Percentiles rank a stretch among this genome's conserved stretches.
Evolutionary conservation across 2,797 vertebrate species (phyloP).

Genomic region (Gorsachius magnificus): DNA sequence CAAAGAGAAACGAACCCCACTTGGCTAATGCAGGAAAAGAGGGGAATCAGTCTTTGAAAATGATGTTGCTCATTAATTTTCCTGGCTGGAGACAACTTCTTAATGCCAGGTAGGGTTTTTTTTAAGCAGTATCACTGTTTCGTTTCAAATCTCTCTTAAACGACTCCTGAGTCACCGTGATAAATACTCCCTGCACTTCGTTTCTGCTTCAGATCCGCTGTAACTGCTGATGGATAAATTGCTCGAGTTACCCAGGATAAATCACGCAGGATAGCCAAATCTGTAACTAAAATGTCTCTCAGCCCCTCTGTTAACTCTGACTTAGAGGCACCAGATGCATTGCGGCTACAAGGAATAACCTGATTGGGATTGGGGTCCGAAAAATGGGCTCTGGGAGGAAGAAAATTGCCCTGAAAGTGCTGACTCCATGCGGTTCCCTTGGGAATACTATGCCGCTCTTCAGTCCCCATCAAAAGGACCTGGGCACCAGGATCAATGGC

Average conservation of each 20-base stretch:
- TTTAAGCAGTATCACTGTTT: background rate
- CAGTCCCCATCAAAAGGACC: background rate
- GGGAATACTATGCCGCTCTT: background rate
- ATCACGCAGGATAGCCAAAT: background rate
- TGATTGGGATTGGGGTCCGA: rapidly evolving
- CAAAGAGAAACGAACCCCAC: rapidly evolving
- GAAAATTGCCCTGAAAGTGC: background rate
- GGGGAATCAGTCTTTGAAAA: background rate
- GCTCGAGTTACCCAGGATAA: background rate
- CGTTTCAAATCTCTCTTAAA: background rate
- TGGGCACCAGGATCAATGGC: background rate
- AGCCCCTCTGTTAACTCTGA: background rate
- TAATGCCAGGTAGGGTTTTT: background rate
- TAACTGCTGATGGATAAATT: background rate
- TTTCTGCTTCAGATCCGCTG: background rate
- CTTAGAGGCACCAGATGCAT: background rate
- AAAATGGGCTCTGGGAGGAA: background rate
- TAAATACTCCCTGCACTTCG: background rate
- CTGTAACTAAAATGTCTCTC: constrained; percentile 14
- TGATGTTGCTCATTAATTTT: background rate
- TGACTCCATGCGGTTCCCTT: rapidly evolving
- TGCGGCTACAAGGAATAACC: background rate
- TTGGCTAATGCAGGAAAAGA: background rate
- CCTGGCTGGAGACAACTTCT: background rate
- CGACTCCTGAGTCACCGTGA: background rate